Conservation (phyloP, 1,140 invertebrate genomes). For the Chionoecetes opilio region DNA sequence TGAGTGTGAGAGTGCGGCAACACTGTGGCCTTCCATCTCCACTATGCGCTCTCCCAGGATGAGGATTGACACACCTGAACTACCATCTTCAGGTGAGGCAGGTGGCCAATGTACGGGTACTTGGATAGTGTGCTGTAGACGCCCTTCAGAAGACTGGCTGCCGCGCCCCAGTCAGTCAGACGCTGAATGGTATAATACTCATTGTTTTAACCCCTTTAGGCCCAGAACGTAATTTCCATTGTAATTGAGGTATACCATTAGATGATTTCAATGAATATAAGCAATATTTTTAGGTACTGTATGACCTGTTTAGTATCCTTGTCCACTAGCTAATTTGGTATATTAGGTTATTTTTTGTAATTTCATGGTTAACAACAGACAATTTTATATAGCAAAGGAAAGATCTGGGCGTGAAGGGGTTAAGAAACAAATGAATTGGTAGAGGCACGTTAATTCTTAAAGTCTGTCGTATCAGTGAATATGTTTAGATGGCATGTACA, state of each 20-base stretch:
- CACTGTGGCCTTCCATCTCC: conserved; percentile 84
- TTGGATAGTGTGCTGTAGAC: conserved; percentile 96
- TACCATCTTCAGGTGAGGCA: conserved; percentile 97
- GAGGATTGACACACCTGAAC: conserved; percentile 92
- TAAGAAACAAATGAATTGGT: too few species aligned
- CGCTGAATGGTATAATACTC: conserved; percentile 86
- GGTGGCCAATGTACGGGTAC: conserved; percentile 98
- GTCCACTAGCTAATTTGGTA: too few species aligned
- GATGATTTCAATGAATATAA: too few species aligned
- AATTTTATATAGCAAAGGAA: too few species aligned
- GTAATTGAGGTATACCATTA: too few species aligned
- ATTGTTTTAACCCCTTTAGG: too few species aligned
- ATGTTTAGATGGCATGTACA: conserved; percentile 32
- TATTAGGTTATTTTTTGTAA: too few species aligned
- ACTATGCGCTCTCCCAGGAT: conserved; percentile 88
- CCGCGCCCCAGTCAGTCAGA: conserved; percentile 98
- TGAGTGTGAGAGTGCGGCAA: conserved; percentile 92
- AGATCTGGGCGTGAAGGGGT: too few species aligned
- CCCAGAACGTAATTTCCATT: too few species aligned
- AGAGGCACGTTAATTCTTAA: not conserved
- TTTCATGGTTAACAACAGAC: too few species aligned
- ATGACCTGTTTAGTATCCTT: too few species aligned
- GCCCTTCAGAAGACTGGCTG: conserved; percentile 95
- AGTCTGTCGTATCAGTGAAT: not conserved
- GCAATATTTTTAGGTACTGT: too few species aligned